Percentiles rank a stretch among this genome's conserved stretches.
phyloP scores from a whole-genome alignment of 2,113 vertebrate genomes.

The Ginglymostoma cirratum region DNA sequence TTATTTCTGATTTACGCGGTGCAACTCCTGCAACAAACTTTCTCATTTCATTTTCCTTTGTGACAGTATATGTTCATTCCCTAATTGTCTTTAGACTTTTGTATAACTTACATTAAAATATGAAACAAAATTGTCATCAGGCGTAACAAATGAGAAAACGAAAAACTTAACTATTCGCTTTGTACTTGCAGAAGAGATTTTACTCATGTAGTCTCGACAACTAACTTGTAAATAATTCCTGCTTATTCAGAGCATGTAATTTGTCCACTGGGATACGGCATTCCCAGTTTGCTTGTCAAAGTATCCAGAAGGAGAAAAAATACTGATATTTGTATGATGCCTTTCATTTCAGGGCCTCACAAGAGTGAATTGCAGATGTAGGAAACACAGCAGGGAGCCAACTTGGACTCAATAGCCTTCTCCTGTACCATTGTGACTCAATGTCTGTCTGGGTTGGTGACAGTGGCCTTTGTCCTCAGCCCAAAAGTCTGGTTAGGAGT shows the following conservation, averaged over 20 bases:
- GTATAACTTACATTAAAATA: background rate
- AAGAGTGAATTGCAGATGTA: no score
- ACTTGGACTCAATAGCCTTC: no score
- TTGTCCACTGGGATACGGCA: background rate
- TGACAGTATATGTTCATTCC: background rate
- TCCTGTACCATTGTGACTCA: no score
- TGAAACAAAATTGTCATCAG: background rate
- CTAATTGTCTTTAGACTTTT: background rate
- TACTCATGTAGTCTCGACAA: background rate
- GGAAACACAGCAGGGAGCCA: no score
- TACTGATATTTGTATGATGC: no score
- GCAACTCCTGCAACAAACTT: constrained; percentile 2
- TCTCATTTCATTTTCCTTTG: constrained; percentile 13
- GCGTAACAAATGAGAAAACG: background rate
- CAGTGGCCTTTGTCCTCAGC: no score
- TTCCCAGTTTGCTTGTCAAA: background rate
- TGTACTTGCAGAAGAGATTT: background rate
- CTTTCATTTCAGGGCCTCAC: background rate
- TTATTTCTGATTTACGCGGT: constrained; percentile 9
- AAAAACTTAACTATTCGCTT: background rate
- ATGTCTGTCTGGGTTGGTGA: no score
- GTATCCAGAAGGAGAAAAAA: background rate
- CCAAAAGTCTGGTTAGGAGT: no score
- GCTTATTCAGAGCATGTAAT: background rate
- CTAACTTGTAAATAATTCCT: background rate